Percentiles rank a stretch among this genome's conserved stretches.
Evolutionary conservation across 2,888 invertebrate species (phyloP).

Genomic region (Congeria kusceri): DNA sequence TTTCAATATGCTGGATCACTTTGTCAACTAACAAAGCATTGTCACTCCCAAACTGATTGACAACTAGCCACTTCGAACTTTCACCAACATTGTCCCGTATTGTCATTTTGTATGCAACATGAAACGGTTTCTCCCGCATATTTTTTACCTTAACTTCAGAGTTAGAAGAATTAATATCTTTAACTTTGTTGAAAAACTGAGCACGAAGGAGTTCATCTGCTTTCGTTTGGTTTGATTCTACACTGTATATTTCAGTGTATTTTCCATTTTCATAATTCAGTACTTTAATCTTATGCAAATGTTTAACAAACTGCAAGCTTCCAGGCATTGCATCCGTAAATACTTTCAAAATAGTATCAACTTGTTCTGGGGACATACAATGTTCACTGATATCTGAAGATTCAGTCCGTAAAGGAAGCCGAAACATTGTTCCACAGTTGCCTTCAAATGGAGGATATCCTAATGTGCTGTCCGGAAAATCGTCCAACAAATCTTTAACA

Average conservation of each 20-base stretch:
- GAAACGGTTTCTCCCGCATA: background rate
- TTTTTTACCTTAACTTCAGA: too few species aligned
- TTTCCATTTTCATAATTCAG: conserved; percentile 54
- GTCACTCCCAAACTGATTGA: background rate
- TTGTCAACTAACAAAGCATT: background rate
- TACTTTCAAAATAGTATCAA: conserved; percentile 71
- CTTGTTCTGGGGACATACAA: conserved; percentile 69
- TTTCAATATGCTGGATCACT: background rate
- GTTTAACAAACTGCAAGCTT: conserved; percentile 82
- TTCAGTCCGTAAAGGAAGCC: conserved; percentile 80
- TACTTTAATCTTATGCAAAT: conserved; percentile 72
- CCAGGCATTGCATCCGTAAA: conserved; percentile 70
- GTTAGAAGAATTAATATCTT: background rate
- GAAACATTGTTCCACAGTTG: conserved; percentile 78
- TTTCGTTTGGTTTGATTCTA: conserved; percentile 7
- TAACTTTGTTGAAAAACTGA: background rate
- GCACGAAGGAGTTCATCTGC: background rate
- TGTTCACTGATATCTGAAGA: conserved; percentile 75
- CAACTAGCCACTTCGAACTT: background rate
- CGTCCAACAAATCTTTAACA: conserved; percentile 69
- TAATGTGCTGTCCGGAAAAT: conserved; percentile 66
- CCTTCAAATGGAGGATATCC: conserved; percentile 9
- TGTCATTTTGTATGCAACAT: background rate
- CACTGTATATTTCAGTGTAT: conserved; percentile 27
- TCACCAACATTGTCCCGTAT: background rate